A percentile compares a stretch with the other conserved stretches of the same genome.
These are phyloP conservation scores for Ailurus styani DNA, from an alignment of 2,113 vertebrate genomes.

Conservation along the genomic window DNA sequence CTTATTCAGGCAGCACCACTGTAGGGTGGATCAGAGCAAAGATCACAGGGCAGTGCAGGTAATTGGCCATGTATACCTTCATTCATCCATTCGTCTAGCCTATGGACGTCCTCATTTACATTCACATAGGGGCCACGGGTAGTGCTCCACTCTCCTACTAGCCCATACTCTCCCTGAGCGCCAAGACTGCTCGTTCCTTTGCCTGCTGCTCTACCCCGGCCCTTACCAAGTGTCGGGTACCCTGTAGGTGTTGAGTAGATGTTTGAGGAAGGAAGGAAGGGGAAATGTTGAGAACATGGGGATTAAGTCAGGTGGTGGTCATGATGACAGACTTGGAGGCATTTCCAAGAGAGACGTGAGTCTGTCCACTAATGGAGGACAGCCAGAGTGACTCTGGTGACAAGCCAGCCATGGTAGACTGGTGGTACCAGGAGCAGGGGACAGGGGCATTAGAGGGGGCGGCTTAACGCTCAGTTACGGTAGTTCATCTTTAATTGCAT, in stretches of 20 bases:
- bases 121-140: accelerated
- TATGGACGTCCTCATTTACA: not conserved
- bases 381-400: not conserved
- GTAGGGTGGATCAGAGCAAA: not conserved
- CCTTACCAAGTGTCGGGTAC: not conserved
- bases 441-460: too few species aligned
- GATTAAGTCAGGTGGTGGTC: not conserved
- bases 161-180: accelerated
- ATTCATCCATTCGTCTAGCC: too few species aligned
- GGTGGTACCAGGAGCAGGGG: not conserved
- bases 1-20: not conserved
- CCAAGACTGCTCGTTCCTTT: not conserved
- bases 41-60: not conserved
- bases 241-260: not conserved
- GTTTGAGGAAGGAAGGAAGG: not conserved
- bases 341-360: not conserved
- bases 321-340: not conserved
- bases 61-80: not conserved
- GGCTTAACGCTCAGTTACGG: not conserved
- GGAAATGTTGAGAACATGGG: not conserved
- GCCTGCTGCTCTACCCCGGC: not conserved
- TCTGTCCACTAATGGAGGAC: not conserved
- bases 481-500: not conserved
- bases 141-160: accelerated
- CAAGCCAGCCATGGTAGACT: accelerated